A percentile compares a stretch with the other conserved stretches of the same genome.
Conservation (phyloP, 2,113 vertebrate genomes). For the Gnathonemus longibarbis region DNA sequence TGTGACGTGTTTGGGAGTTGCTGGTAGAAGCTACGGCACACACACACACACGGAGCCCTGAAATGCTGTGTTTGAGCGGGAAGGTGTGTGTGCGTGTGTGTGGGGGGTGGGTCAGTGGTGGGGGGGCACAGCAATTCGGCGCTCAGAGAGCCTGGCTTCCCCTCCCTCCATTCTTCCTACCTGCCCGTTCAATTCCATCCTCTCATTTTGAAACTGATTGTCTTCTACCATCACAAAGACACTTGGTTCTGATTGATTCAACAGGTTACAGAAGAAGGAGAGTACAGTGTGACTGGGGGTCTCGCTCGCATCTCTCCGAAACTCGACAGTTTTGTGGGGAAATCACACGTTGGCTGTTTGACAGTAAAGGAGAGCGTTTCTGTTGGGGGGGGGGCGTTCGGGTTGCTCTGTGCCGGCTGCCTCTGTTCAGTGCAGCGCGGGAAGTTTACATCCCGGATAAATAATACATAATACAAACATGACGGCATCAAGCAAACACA, state of each 20-base stretch:
- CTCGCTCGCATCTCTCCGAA: slow-evolving; percentile 32
- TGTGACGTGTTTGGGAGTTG: neutral
- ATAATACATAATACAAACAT: slow-evolving; percentile 46
- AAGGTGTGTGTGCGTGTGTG: neutral
- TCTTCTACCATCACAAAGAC: slow-evolving; percentile 78
- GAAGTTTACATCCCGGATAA: slow-evolving; percentile 49
- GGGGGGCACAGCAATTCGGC: slow-evolving; percentile 43
- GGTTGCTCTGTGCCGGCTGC: slow-evolving; percentile 37
- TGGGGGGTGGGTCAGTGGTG: slow-evolving; percentile 23
- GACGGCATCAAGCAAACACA: slow-evolving; percentile 34
- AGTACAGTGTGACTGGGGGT: slow-evolving; percentile 66
- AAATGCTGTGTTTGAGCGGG: neutral
- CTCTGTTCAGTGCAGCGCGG: slow-evolving; percentile 27
- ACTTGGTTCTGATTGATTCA: slow-evolving; percentile 74
- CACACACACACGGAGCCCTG: neutral
- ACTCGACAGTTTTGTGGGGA: slow-evolving; percentile 42
- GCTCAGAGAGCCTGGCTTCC: slow-evolving; percentile 58
- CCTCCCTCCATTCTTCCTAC: slow-evolving; percentile 51
- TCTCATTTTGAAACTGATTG: slow-evolving; percentile 73
- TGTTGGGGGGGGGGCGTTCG: slow-evolving; percentile 15
- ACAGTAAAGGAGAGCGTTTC: slow-evolving; percentile 54
- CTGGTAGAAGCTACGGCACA: neutral
- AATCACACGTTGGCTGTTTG: slow-evolving; percentile 56
- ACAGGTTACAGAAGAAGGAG: slow-evolving; percentile 72
- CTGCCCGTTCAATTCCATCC: slow-evolving; percentile 50